These are phyloP conservation scores for Trematomus loennbergii DNA, from an alignment of 2,113 vertebrate species.

Conservation along the genomic window DNA sequence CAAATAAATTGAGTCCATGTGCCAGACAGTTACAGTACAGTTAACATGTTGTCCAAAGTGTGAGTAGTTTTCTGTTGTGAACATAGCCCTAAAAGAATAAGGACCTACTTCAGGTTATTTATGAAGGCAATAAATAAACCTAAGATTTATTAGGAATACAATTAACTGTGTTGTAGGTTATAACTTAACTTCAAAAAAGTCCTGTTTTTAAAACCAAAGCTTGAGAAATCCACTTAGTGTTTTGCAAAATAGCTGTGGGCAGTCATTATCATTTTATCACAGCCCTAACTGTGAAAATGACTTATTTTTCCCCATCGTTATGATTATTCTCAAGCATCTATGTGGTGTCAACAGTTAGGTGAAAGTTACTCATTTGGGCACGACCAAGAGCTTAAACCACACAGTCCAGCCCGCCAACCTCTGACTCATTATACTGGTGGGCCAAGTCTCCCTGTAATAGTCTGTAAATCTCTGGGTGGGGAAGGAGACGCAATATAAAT, in stretches of 20 bases:
- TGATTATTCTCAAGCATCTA: conserved; percentile 17
- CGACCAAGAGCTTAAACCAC: conserved; percentile 47
- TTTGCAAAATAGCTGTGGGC: background rate
- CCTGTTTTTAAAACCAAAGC: conserved; percentile 9
- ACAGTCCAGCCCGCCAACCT: conserved; percentile 39
- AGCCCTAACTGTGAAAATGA: conserved; percentile 35
- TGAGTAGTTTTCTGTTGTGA: background rate
- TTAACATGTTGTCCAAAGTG: background rate
- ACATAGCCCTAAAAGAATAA: background rate
- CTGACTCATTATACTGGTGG: conserved; percentile 54
- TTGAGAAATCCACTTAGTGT: background rate
- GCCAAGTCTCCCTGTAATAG: conserved; percentile 55
- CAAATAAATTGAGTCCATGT: background rate
- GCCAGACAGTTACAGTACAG: background rate
- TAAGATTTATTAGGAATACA: background rate
- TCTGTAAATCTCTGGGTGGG: conserved; percentile 60
- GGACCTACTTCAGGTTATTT: background rate
- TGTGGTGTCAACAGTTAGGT: conserved; percentile 18
- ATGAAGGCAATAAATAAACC: background rate
- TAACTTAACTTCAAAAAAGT: background rate
- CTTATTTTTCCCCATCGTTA: conserved; percentile 31
- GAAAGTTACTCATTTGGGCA: conserved; percentile 50
- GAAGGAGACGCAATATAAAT: conserved; percentile 39
- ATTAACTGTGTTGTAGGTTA: background rate
- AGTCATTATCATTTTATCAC: conserved; percentile 19